These are phyloP conservation scores for Lasioglossum baleicum DNA, from an alignment of 1,140 invertebrate species.

Conservation along the genomic window DNA sequence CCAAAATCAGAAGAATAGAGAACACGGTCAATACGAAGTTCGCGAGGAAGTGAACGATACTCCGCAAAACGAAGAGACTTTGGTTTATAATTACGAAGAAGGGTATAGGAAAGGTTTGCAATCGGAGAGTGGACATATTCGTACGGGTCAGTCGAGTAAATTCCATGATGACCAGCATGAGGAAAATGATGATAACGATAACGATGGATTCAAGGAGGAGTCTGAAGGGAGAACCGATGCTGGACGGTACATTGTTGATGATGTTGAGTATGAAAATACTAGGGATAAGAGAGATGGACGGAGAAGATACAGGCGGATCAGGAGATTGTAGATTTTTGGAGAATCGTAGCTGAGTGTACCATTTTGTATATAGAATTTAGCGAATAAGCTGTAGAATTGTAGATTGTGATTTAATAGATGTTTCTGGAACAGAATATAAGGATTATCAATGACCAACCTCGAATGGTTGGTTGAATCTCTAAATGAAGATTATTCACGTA, in stretches of 20 bases:
- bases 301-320: background rate
- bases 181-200: slow-evolving; percentile 74
- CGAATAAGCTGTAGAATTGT: background rate
- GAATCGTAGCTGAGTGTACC: background rate
- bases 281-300: slow-evolving; percentile 61
- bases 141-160: slow-evolving; percentile 65
- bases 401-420: too few relatives aligned
- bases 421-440: too few relatives aligned
- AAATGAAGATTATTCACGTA: too few relatives aligned
- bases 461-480: too few relatives aligned
- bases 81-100: slow-evolving; percentile 66
- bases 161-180: slow-evolving; percentile 70
- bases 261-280: slow-evolving; percentile 43
- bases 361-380: background rate
- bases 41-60: slow-evolving; percentile 69
- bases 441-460: too few relatives aligned
- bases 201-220: slow-evolving; percentile 76
- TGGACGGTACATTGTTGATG: slow-evolving; percentile 56
- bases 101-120: slow-evolving; percentile 64
- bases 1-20: background rate
- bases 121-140: slow-evolving; percentile 61
- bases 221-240: slow-evolving; percentile 62
- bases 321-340: background rate
- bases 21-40: slow-evolving; percentile 52
- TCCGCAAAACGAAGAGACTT: slow-evolving; percentile 59